phyloP scores from a whole-genome alignment of 2,888 invertebrate genomes.

The Clivina fossor region DNA sequence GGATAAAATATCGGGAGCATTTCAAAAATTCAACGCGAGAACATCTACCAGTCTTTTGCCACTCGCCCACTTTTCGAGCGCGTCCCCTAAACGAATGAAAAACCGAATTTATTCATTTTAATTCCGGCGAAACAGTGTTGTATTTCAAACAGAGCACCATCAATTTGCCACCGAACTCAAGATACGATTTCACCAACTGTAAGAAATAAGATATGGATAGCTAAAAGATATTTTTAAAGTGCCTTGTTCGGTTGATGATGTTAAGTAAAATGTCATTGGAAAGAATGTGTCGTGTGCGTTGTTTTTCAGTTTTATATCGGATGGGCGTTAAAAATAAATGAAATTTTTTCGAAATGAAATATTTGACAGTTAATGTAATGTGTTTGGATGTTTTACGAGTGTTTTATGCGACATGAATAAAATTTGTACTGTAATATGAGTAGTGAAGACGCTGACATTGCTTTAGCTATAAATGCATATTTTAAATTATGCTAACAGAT shows the following conservation, averaged over 20 bases:
- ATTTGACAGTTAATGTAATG: too few species aligned
- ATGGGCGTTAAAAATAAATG: too few species aligned
- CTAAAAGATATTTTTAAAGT: constrained; percentile 32
- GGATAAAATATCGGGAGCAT: constrained; percentile 28
- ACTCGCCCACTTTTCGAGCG: constrained; percentile 1
- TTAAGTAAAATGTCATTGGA: constrained; percentile 33
- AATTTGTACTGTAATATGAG: too few species aligned
- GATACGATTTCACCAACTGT: constrained; percentile 20
- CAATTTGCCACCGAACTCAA: constrained; percentile 10
- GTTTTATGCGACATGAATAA: too few species aligned
- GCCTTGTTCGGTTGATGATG: constrained; percentile 21
- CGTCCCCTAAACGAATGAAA: constrained; percentile 28
- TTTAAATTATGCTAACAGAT: too few species aligned
- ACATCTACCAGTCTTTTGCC: background rate
- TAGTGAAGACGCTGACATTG: too few species aligned
- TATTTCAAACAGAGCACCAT: constrained; percentile 20
- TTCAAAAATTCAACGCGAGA: constrained; percentile 1
- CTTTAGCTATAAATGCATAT: too few species aligned
- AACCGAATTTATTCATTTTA: constrained; percentile 12
- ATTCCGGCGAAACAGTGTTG: constrained; percentile 23
- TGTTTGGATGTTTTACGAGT: too few species aligned
- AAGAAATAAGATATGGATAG: constrained; percentile 23
- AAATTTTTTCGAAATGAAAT: constrained; percentile 9
- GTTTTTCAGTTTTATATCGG: too few species aligned
- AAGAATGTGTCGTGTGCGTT: constrained; percentile 4